These are phyloP conservation scores for Astatoreochromis straeleni DNA, from an alignment of 2,113 vertebrate genomes.

Conservation along the genomic window DNA sequence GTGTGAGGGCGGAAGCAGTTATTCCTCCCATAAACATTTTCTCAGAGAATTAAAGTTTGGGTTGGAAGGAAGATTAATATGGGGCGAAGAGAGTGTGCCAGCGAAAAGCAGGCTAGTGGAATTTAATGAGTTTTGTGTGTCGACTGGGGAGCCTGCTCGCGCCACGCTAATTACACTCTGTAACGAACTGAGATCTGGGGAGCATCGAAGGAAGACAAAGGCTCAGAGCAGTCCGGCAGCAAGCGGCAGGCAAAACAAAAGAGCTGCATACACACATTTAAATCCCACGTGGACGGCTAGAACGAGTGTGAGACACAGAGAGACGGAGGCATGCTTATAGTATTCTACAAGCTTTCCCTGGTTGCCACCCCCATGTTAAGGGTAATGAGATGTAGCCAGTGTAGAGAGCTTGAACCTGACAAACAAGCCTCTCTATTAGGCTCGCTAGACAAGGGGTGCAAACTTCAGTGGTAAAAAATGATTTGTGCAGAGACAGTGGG, in stretches of 20 bases:
- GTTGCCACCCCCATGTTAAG: constrained; percentile 25
- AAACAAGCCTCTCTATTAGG: constrained; percentile 25
- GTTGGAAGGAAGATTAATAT: constrained; percentile 62
- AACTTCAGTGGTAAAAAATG: not conserved
- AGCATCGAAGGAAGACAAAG: constrained; percentile 53
- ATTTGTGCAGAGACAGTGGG: constrained; percentile 9
- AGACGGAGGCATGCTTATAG: not conserved
- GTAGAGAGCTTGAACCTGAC: constrained; percentile 28
- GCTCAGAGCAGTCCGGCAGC: constrained; percentile 40
- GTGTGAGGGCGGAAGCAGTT: constrained; percentile 34
- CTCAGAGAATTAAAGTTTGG: constrained; percentile 60
- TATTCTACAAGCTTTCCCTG: not conserved
- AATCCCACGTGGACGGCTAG: constrained; percentile 4
- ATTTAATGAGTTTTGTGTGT: constrained; percentile 69
- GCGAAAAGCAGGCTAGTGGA: constrained; percentile 50
- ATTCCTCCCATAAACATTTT: constrained; percentile 59
- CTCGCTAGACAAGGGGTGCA: not conserved
- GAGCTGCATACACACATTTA: constrained; percentile 46
- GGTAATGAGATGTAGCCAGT: constrained; percentile 40
- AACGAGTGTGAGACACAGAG: not conserved
- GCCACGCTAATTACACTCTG: constrained; percentile 61
- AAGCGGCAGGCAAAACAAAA: constrained; percentile 38
- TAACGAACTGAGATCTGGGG: constrained; percentile 60
- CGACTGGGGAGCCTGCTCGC: constrained; percentile 55
- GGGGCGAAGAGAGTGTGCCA: constrained; percentile 45